Percentiles rank a stretch among this genome's conserved stretches.
Evolutionary conservation across 2,888 invertebrate genomes (phyloP).

Genomic region (Stegophylla sp.): DNA sequence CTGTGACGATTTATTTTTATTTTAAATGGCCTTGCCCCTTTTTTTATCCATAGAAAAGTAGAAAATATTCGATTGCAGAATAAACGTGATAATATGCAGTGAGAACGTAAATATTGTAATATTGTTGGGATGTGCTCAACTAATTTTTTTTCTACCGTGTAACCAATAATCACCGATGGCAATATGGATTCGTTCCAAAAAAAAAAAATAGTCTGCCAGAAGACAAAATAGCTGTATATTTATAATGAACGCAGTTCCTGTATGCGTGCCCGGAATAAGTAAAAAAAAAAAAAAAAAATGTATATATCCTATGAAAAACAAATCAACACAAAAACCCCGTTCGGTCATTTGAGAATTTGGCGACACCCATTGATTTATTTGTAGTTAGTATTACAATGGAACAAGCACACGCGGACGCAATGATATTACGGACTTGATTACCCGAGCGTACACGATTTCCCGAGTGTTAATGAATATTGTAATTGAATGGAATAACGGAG

Average conservation of each 20-base stretch:
- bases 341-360: slow-evolving; percentile 18
- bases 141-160: slow-evolving; percentile 38
- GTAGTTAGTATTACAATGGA: slow-evolving; percentile 16
- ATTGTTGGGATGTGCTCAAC: not conserved
- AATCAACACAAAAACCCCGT: slow-evolving; percentile 40
- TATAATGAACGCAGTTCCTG: slow-evolving; percentile 50
- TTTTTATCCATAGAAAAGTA: slow-evolving; percentile 2
- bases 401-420: slow-evolving; percentile 2
- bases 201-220: slow-evolving; percentile 23
- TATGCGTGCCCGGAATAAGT: slow-evolving; percentile 33
- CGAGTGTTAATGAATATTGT: slow-evolving; percentile 19
- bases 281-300: no score
- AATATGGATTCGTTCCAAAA: slow-evolving; percentile 50
- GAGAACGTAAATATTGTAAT: slow-evolving; percentile 1
- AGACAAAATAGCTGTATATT: slow-evolving; percentile 40
- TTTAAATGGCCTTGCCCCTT: not conserved
- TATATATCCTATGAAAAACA: slow-evolving; percentile 30
- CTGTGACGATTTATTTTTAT: not conserved
- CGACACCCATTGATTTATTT: slow-evolving; percentile 27
- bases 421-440: slow-evolving; percentile 9
- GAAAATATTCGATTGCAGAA: not conserved
- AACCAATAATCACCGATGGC: not conserved
- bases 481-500: slow-evolving; percentile 32
- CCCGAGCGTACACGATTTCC: no score
- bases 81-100: slow-evolving; percentile 26